Conservation (phyloP, 2,888 invertebrate species). For the Tachina fera region DNA sequence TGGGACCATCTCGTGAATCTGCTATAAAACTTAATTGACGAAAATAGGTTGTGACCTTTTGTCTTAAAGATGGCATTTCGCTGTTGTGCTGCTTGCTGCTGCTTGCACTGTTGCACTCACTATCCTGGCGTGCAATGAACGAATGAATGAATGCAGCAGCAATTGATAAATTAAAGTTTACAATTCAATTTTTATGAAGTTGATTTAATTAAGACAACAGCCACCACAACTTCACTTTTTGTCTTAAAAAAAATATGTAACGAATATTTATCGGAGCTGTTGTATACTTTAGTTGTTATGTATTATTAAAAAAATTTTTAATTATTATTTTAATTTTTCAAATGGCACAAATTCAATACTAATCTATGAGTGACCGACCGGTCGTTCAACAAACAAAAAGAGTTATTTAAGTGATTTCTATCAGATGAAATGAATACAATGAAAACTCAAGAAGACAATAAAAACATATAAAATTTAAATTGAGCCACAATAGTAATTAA, state of each 20-base stretch:
- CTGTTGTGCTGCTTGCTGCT: constrained; percentile 9
- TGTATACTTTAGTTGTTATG: constrained; percentile 1
- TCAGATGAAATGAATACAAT: not conserved
- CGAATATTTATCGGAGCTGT: constrained; percentile 15
- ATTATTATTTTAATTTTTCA: constrained; percentile 36
- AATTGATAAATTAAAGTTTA: constrained; percentile 45
- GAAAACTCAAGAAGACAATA: constrained; percentile 12
- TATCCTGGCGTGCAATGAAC: not conserved
- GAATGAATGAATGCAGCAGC: constrained; percentile 5
- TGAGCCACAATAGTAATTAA: constrained; percentile 65
- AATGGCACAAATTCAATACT: constrained; percentile 41
- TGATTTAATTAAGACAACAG: constrained; percentile 60
- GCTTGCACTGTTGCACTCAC: not conserved
- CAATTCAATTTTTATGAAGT: constrained; percentile 56
- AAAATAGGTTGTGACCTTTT: constrained; percentile 89
- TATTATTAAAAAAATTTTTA: constrained; percentile 6
- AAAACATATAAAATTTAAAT: constrained; percentile 51
- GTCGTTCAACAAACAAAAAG: not conserved
- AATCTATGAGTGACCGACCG: constrained; percentile 1
- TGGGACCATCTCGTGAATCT: constrained; percentile 84
- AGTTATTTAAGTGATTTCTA: not conserved
- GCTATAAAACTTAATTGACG: constrained; percentile 88
- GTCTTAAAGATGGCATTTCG: constrained; percentile 87
- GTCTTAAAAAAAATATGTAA: not conserved
- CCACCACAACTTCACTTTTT: constrained; percentile 26